Conservation (phyloP, 1,140 invertebrate species). For the Papilio glaucus region DNA sequence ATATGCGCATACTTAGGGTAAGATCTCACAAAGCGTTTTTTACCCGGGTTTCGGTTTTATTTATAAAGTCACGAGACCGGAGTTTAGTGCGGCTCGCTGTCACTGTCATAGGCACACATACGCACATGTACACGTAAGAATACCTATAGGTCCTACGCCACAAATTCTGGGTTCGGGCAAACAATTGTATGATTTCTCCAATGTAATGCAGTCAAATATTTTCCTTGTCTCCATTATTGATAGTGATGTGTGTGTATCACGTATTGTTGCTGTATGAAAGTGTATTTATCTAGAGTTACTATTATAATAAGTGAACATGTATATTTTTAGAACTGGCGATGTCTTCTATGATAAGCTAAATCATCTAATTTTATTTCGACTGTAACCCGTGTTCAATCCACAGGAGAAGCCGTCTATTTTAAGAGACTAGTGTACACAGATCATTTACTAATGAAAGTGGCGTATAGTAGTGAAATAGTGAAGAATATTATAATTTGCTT, state of each 20-base stretch:
- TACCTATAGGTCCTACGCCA: no score
- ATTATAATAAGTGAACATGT: background rate
- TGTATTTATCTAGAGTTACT: background rate
- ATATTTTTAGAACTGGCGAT: slow-evolving; percentile 25
- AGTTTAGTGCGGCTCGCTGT: no score
- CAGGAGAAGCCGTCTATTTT: slow-evolving; percentile 27
- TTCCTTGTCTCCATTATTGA: background rate
- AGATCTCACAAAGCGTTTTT: no score
- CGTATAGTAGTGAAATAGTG: slow-evolving; percentile 36
- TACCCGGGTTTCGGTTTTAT: no score
- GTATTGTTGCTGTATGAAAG: background rate
- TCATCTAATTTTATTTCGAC: slow-evolving; percentile 15
- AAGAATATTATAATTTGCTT: slow-evolving; percentile 44
- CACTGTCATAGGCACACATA: no score
- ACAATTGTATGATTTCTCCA: no score
- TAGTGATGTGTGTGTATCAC: background rate
- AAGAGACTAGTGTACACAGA: background rate
- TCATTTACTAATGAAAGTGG: slow-evolving; percentile 30
- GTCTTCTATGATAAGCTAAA: slow-evolving; percentile 20
- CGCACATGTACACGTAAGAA: no score
- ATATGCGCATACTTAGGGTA: no score
- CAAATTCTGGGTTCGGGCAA: no score
- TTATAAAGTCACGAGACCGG: no score
- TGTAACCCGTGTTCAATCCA: slow-evolving; percentile 4
- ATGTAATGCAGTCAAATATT: background rate